A percentile compares a stretch with the other conserved stretches of the same genome.
Evolutionary conservation across 2,888 invertebrate genomes (phyloP).

Genomic region (Zootermopsis nevadensis): DNA sequence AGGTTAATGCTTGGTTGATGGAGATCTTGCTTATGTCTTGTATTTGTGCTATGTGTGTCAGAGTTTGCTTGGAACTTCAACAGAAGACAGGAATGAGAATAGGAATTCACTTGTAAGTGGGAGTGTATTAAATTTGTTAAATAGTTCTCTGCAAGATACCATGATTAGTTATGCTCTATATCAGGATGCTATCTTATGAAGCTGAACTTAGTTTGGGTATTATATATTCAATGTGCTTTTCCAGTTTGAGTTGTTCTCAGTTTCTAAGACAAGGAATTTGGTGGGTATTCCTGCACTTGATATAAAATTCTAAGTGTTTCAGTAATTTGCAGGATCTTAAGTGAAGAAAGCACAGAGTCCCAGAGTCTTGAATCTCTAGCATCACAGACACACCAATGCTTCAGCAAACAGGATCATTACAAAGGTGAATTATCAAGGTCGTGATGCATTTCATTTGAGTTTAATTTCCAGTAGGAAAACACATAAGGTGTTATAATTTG

Average conservation of each 20-base stretch:
- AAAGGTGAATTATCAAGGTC: slow-evolving; percentile 68
- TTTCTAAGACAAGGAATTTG: not conserved
- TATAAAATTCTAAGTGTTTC: not conserved
- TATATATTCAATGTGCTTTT: not conserved
- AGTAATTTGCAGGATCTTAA: slow-evolving; percentile 73
- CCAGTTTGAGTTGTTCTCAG: not conserved
- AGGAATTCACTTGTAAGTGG: too few species aligned
- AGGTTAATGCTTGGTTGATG: too few species aligned
- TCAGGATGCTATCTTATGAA: not conserved
- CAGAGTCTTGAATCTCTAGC: slow-evolving; percentile 82
- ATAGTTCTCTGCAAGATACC: too few species aligned
- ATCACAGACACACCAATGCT: slow-evolving; percentile 80
- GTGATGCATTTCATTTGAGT: not conserved
- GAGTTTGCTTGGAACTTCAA: too few species aligned
- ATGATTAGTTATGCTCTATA: too few species aligned
- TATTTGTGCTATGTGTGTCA: too few species aligned
- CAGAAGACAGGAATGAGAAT: too few species aligned
- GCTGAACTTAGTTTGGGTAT: not conserved
- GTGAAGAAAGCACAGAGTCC: slow-evolving; percentile 78
- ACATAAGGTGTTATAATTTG: too few species aligned
- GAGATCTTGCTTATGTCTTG: too few species aligned
- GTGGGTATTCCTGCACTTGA: too few species aligned
- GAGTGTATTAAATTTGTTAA: too few species aligned
- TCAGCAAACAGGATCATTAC: slow-evolving; percentile 81
- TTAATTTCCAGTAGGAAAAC: not conserved